phyloP scores from a whole-genome alignment of 2,113 vertebrate species.

The Cynopterus brachyotis region DNA sequence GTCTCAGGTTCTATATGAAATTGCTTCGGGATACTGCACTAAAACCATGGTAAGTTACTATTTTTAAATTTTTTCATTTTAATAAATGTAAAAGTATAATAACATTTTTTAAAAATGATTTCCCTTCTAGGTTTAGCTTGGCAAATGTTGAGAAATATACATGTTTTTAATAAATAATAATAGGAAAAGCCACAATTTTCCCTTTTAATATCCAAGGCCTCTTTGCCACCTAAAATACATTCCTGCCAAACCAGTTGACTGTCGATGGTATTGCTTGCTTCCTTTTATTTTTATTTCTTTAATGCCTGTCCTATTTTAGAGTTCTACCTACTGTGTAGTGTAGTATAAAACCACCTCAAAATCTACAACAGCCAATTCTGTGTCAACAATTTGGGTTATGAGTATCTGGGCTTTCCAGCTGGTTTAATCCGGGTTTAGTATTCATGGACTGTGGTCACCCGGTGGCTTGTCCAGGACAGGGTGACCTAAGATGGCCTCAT shows the following conservation, averaged over 20 bases:
- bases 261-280: neutral
- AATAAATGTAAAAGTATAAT: slow-evolving; percentile 16
- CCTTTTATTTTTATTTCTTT: neutral
- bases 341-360: neutral
- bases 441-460: neutral
- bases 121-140: neutral
- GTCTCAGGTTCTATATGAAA: neutral
- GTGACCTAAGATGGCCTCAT: neutral
- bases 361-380: neutral
- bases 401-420: neutral
- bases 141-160: neutral
- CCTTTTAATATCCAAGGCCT: neutral
- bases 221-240: neutral
- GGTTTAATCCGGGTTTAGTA: neutral
- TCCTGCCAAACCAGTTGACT: neutral
- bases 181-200: neutral
- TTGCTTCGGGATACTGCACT: slow-evolving; percentile 56
- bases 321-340: neutral
- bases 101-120: neutral
- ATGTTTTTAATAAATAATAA: slow-evolving; percentile 27
- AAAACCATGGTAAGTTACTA: slow-evolving; percentile 67
- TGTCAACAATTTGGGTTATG: neutral
- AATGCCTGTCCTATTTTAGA: neutral
- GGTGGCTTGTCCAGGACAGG: neutral
- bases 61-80: slow-evolving; percentile 8